Percentiles rank a stretch among this genome's conserved stretches.
Conservation (phyloP, 2,888 invertebrate species). For the Creontiades dilutus region DNA sequence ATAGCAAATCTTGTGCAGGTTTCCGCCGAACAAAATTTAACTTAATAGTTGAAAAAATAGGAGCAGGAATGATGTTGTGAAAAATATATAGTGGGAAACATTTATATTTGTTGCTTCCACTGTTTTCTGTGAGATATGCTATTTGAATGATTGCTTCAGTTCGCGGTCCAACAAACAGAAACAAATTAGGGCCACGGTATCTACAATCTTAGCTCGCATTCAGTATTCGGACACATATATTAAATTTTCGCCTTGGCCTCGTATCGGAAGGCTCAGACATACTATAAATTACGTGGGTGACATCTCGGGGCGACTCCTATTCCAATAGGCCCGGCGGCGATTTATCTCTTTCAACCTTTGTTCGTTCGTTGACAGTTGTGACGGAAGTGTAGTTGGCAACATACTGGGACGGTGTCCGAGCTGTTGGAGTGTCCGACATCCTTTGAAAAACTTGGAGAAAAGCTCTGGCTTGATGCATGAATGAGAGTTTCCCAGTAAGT, state of each 20-base stretch:
- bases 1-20: no score
- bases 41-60: no score
- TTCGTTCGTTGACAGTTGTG: constrained; percentile 11
- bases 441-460: neutral
- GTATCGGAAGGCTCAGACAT: constrained; percentile 28
- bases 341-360: constrained; percentile 51
- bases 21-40: no score
- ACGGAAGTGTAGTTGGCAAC: neutral
- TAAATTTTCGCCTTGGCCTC: constrained; percentile 11
- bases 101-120: no score
- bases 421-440: neutral
- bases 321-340: constrained; percentile 23
- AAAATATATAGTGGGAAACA: no score
- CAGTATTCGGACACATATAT: constrained; percentile 22
- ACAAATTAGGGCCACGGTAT: constrained; percentile 10
- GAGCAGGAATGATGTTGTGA: no score
- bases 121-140: no score
- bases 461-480: no score
- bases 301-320: constrained; percentile 6
- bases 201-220: neutral
- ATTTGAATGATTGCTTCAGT: neutral
- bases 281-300: constrained; percentile 16
- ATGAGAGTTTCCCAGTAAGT: no score
- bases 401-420: neutral
- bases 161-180: neutral